These are phyloP conservation scores for Apostichopus californicus DNA, from an alignment of 35 echinoderm and acorn worm species.

Conservation along the genomic window DNA sequence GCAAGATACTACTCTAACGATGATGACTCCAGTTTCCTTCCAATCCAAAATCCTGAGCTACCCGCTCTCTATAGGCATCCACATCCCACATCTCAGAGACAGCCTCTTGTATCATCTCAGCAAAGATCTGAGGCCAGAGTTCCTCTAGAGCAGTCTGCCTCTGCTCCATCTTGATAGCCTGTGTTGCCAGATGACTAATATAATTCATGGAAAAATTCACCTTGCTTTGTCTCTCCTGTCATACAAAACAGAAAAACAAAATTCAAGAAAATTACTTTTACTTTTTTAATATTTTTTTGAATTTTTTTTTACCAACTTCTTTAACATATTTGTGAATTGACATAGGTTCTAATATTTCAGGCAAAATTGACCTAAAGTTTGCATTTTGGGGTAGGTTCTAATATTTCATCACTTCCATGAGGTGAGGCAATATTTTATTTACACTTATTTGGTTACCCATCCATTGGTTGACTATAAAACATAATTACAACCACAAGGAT, in stretches of 20 bases:
- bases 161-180: slow-evolving; percentile 72
- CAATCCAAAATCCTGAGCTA: slow-evolving; percentile 40
- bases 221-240: slow-evolving; percentile 63
- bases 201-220: slow-evolving; percentile 71
- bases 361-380: too few species aligned
- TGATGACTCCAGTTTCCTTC: neutral
- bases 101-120: slow-evolving; percentile 72
- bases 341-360: too few species aligned
- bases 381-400: too few species aligned
- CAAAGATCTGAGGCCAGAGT: slow-evolving; percentile 81
- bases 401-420: too few species aligned
- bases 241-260: neutral
- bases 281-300: too few species aligned
- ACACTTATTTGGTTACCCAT: too few species aligned
- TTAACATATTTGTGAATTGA: too few species aligned
- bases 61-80: slow-evolving; percentile 51
- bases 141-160: slow-evolving; percentile 60
- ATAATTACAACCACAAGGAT: too few species aligned
- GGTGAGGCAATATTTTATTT: too few species aligned
- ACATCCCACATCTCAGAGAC: slow-evolving; percentile 73
- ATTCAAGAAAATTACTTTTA: too few species aligned
- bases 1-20: neutral
- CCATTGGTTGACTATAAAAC: too few species aligned
- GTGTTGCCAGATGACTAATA: slow-evolving; percentile 66
- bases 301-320: too few species aligned